Evolutionary conservation across 2,113 vertebrate species (phyloP).

Genomic region (Cyanoderma ruficeps): DNA sequence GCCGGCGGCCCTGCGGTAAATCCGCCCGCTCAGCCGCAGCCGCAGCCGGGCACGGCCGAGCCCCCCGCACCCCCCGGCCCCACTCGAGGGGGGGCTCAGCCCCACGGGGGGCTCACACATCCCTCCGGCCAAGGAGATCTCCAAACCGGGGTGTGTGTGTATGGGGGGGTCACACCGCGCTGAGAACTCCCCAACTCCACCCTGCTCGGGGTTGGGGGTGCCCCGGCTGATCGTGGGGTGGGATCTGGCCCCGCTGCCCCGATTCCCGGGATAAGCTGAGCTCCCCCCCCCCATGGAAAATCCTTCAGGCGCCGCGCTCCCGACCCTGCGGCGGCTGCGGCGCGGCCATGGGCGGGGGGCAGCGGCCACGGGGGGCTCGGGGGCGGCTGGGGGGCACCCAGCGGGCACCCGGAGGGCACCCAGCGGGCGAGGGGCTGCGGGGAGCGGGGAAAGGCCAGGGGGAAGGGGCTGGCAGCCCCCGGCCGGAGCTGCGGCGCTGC

Average conservation of each 20-base stretch:
- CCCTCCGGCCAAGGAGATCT: neutral
- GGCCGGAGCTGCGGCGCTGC: neutral
- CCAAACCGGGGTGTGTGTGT: neutral
- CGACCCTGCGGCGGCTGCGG: neutral
- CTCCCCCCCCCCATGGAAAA: neutral
- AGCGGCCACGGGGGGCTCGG: neutral
- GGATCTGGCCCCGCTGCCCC: neutral
- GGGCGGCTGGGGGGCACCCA: neutral
- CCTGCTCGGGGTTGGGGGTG: neutral
- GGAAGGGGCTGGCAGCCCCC: neutral
- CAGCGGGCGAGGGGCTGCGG: neutral
- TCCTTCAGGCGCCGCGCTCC: neutral
- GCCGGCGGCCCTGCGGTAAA: neutral
- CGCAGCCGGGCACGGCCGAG: neutral
- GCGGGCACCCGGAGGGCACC: neutral
- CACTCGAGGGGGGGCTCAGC: neutral
- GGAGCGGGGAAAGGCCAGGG: too few species aligned
- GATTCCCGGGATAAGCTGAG: neutral
- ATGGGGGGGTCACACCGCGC: too few species aligned
- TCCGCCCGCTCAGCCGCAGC: neutral
- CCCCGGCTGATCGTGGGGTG: neutral
- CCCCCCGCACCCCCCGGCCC: neutral
- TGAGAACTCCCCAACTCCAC: neutral
- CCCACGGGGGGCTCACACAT: rapidly evolving
- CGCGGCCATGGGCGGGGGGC: neutral